These are phyloP conservation scores for Hemibagrus wyckioides DNA, from an alignment of 2,113 vertebrate genomes.

Conservation along the genomic window DNA sequence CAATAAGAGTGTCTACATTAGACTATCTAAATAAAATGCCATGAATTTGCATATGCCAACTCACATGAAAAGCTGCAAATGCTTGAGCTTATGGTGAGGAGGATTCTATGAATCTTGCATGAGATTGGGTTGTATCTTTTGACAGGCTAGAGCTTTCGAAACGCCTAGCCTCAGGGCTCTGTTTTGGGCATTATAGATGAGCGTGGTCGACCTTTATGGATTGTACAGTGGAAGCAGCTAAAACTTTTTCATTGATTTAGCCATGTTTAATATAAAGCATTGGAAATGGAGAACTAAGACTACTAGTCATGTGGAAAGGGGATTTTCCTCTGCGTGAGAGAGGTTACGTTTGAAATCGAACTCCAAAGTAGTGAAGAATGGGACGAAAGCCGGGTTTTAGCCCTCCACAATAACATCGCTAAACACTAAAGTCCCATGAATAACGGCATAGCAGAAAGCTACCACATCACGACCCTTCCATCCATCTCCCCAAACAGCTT, in stretches of 20 bases:
- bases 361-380: neutral
- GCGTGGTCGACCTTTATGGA: neutral
- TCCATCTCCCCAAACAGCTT: conserved; percentile 26
- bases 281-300: neutral
- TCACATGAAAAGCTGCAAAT: neutral
- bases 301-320: neutral
- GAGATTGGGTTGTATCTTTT: neutral
- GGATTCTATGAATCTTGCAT: neutral
- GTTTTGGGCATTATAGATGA: conserved; percentile 23
- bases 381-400: neutral
- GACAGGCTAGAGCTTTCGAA: conserved; percentile 17
- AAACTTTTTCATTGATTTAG: conserved; percentile 11
- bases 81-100: neutral
- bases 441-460: conserved; percentile 20
- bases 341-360: conserved; percentile 10
- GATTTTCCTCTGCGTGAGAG: neutral
- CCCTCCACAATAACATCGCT: conserved; percentile 12
- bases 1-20: neutral
- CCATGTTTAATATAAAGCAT: neutral
- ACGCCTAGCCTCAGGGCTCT: conserved; percentile 26
- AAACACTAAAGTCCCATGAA: conserved; percentile 19
- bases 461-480: conserved; percentile 18
- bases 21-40: neutral
- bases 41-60: neutral
- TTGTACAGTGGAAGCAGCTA: conserved; percentile 9